phyloP scores from a whole-genome alignment of 1,140 invertebrate genomes.

The Melitaea cinxia region DNA sequence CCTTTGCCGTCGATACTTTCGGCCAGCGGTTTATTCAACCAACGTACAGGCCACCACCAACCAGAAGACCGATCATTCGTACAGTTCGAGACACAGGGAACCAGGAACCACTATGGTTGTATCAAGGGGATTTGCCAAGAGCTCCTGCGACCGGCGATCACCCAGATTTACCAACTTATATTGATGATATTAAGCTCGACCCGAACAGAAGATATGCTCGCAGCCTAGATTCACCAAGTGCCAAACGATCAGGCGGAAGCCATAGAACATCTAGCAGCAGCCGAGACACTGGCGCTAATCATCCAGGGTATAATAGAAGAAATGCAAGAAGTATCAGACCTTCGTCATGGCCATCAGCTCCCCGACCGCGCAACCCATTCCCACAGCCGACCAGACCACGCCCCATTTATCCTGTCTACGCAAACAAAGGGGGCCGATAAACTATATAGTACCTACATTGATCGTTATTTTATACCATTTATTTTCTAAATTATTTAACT shows the following conservation, averaged over 20 bases:
- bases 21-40: conserved; percentile 49
- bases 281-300: conserved; percentile 46
- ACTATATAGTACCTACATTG: too few species aligned
- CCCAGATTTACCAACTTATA: conserved; percentile 49
- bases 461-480: too few species aligned
- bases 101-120: conserved; percentile 54
- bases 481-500: too few species aligned
- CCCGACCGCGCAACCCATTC: conserved; percentile 6
- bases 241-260: conserved; percentile 48
- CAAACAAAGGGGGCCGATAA: not conserved
- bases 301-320: conserved; percentile 53
- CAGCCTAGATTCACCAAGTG: conserved; percentile 49
- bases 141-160: conserved; percentile 52
- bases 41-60: conserved; percentile 47
- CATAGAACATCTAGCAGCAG: conserved; percentile 41
- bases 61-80: conserved; percentile 36
- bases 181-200: conserved; percentile 54
- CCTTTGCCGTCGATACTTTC: conserved; percentile 39
- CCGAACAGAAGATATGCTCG: conserved; percentile 50
- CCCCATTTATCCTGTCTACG: conserved; percentile 34
- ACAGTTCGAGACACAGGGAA: conserved; percentile 39
- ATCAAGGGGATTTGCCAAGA: conserved; percentile 44
- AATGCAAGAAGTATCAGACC: conserved; percentile 40
- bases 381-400: not conserved
- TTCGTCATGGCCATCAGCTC: conserved; percentile 13